Conservation (phyloP, 2,888 invertebrate species). For the Pecten maximus region DNA sequence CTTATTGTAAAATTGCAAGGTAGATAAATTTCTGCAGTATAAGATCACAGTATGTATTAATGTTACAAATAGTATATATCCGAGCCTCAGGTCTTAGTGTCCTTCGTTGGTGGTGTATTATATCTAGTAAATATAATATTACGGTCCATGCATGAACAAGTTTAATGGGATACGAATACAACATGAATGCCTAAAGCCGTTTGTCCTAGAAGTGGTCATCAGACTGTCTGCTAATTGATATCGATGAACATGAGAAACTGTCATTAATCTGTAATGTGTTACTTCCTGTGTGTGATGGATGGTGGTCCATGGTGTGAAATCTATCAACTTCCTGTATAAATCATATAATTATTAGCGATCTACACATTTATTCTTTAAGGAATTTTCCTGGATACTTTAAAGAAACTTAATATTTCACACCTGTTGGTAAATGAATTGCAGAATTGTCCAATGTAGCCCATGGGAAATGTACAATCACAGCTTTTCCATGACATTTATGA, state of each 20-base stretch:
- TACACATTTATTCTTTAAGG: background rate
- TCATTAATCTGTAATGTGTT: background rate
- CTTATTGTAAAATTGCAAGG: too few relatives aligned
- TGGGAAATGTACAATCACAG: background rate
- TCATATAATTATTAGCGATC: background rate
- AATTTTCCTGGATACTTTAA: background rate
- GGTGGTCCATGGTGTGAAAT: background rate
- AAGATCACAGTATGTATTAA: too few relatives aligned
- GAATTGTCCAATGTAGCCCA: background rate
- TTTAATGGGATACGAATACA: background rate
- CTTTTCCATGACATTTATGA: background rate
- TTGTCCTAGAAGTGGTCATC: background rate
- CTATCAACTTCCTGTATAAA: slow-evolving; percentile 12
- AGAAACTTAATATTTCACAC: background rate
- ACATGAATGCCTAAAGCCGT: background rate
- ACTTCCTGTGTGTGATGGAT: background rate
- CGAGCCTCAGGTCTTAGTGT: too few relatives aligned
- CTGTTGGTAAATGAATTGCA: background rate
- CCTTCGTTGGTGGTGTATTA: too few relatives aligned
- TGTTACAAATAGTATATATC: too few relatives aligned
- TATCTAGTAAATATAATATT: background rate
- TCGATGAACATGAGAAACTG: background rate
- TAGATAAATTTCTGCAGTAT: too few relatives aligned
- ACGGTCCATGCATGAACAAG: background rate
- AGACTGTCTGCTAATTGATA: background rate